A percentile compares a stretch with the other conserved stretches of the same genome.
phyloP scores from a whole-genome alignment of 2,888 invertebrate species.

The Eutolmus rufibarbis region DNA sequence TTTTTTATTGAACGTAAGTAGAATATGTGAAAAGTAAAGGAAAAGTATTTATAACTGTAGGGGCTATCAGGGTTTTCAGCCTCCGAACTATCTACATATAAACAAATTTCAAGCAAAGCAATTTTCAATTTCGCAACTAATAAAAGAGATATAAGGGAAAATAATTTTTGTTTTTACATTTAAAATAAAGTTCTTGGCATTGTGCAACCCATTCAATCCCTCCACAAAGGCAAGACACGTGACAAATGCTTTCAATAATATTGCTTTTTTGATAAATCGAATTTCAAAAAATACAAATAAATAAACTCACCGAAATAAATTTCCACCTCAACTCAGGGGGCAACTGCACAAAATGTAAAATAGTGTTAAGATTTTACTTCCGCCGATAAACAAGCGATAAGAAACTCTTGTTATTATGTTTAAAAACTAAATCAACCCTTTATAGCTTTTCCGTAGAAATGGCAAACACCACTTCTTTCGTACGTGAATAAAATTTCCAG shows the following conservation, averaged over 20 bases:
- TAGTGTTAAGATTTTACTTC: not conserved
- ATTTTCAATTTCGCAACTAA: too few species aligned
- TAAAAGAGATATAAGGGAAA: too few species aligned
- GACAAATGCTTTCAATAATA: not conserved
- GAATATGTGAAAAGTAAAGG: too few species aligned
- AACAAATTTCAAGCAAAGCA: too few species aligned
- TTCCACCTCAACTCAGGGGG: not conserved
- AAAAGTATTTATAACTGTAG: too few species aligned
- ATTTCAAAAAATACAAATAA: not conserved
- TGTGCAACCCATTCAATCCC: too few species aligned
- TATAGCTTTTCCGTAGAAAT: not conserved
- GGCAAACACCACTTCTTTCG: not conserved
- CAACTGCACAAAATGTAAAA: not conserved
- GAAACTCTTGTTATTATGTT: not conserved
- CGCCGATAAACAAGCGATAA: not conserved
- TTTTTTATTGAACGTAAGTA: too few species aligned
- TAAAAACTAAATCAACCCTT: not conserved
- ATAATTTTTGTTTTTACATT: not conserved
- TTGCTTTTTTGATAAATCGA: not conserved
- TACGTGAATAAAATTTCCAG: not conserved
- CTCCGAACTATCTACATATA: too few species aligned
- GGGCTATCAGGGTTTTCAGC: too few species aligned
- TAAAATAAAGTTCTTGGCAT: too few species aligned
- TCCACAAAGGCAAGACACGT: too few species aligned
- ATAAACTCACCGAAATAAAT: not conserved